phyloP scores from a whole-genome alignment of 2,888 invertebrate genomes.

The Tetragonisca angustula region DNA sequence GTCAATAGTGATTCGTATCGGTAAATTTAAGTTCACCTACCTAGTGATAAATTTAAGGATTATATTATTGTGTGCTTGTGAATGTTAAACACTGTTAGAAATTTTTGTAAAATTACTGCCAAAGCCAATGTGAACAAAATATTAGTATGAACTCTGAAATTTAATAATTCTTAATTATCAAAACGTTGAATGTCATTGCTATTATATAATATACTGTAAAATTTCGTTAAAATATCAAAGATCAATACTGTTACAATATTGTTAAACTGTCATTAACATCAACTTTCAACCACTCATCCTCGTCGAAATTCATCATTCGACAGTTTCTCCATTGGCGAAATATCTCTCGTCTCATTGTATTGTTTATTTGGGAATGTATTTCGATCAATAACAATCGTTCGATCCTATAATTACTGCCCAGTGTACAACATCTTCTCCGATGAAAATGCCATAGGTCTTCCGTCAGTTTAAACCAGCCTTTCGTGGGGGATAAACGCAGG shows the following conservation, averaged over 20 bases:
- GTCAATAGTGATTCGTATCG: not conserved
- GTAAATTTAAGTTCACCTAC: not conserved
- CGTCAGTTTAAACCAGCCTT: not conserved
- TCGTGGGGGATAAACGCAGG: constrained; percentile 19
- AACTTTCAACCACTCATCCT: not conserved
- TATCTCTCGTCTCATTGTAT: not conserved
- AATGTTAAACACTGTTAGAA: not conserved
- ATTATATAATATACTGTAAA: too few species aligned
- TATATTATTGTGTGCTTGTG: accelerated
- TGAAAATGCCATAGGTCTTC: not conserved
- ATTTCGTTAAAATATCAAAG: too few species aligned
- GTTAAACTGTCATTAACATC: too few species aligned
- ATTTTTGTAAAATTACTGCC: not conserved
- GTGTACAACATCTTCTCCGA: not conserved
- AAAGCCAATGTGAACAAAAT: too few species aligned
- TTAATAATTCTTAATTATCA: too few species aligned
- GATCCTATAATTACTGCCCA: not conserved
- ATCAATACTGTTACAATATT: too few species aligned
- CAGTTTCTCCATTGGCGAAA: not conserved
- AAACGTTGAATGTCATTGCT: too few species aligned
- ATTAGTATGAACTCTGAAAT: too few species aligned
- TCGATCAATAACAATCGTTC: not conserved
- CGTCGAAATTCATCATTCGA: not conserved
- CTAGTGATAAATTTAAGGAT: not conserved
- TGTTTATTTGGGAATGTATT: not conserved